A percentile compares a stretch with the other conserved stretches of the same genome.
These are phyloP conservation scores for Florisuga fusca DNA, from an alignment of 2,797 vertebrate genomes.

Conservation along the genomic window DNA sequence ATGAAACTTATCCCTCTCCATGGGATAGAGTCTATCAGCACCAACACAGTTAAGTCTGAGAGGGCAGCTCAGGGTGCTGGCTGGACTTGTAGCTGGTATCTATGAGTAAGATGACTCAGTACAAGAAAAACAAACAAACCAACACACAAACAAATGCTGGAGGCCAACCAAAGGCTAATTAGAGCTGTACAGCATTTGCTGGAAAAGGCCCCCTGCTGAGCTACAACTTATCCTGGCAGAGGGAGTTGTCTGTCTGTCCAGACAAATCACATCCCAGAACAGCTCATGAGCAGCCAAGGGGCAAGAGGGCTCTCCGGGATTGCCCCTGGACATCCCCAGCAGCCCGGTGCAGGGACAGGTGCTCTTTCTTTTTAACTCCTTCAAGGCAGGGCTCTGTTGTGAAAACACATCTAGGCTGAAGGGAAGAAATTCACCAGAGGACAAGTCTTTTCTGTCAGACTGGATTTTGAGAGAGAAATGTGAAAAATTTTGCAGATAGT, in stretches of 20 bases:
- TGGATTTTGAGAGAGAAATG: not conserved
- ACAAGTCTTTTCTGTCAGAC: not conserved
- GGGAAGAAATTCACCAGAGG: not conserved
- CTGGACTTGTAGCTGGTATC: not conserved
- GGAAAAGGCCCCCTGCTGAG: constrained; percentile 36
- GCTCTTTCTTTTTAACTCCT: not conserved
- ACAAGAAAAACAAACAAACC: constrained; percentile 50
- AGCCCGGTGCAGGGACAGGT: not conserved
- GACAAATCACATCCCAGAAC: not conserved
- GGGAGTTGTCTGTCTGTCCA: not conserved
- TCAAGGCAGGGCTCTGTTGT: not conserved
- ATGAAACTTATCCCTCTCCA: not conserved
- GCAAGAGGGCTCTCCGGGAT: not conserved
- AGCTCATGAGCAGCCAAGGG: not conserved
- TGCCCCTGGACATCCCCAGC: not conserved
- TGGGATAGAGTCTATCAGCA: not conserved
- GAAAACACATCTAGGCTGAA: not conserved
- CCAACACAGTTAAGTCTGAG: fast-evolving
- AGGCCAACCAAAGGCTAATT: constrained; percentile 39
- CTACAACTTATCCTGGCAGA: constrained; percentile 15
- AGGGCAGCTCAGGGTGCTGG: not conserved
- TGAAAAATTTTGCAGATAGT: not conserved
- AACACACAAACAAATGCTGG: constrained; percentile 15
- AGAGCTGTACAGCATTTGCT: not conserved
- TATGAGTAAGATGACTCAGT: not conserved